Conservation (phyloP, 53 echinoderm and acorn worm species). For the Antedon mediterranea region DNA sequence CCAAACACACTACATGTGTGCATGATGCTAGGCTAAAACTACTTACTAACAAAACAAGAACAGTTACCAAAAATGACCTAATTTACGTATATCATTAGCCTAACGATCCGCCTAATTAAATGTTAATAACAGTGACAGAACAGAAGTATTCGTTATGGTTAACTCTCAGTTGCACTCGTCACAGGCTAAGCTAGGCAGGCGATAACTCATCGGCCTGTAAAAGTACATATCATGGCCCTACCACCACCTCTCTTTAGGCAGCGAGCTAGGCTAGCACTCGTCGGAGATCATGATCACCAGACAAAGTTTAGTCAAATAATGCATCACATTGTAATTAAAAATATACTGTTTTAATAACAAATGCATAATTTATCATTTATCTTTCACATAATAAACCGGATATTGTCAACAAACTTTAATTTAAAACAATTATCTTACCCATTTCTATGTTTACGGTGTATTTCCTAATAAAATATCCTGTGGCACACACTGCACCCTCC, state of each 20-base stretch:
- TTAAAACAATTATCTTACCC: background rate
- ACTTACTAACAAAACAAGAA: too few species aligned
- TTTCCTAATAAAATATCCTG: background rate
- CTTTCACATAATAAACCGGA: background rate
- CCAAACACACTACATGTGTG: too few species aligned
- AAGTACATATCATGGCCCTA: too few species aligned
- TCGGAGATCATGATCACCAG: background rate
- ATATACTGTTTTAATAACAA: background rate
- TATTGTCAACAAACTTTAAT: background rate
- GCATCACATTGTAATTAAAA: background rate
- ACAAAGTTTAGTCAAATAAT: background rate
- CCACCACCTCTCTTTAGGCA: background rate
- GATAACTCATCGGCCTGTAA: too few species aligned
- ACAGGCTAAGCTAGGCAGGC: too few species aligned
- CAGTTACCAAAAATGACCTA: too few species aligned
- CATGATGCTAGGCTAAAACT: background rate
- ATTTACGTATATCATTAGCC: background rate
- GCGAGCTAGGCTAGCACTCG: too few species aligned
- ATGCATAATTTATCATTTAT: background rate
- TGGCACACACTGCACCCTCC: background rate
- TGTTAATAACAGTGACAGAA: background rate
- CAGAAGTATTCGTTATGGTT: background rate
- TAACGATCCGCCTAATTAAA: background rate
- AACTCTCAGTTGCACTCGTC: too few species aligned
- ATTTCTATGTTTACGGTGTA: background rate